These are phyloP conservation scores for Halocynthia roretzi DNA, from an alignment of 23 tunicate species.

Conservation along the genomic window DNA sequence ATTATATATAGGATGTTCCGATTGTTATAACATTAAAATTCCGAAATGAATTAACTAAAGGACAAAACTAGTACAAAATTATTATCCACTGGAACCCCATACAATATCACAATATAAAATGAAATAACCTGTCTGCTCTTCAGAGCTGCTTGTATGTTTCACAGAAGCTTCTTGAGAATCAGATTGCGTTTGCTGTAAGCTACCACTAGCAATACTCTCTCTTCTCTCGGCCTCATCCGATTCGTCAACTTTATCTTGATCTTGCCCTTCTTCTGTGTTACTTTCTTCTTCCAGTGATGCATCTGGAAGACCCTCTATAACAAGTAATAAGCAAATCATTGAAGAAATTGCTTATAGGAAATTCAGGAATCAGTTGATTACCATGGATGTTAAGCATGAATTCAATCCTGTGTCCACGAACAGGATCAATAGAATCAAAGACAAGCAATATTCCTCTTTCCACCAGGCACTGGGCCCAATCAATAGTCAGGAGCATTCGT, in stretches of 20 bases:
- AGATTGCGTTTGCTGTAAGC: too few relatives aligned
- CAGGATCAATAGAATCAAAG: slow-evolving; percentile 83
- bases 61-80: too few relatives aligned
- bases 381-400: slow-evolving; percentile 87
- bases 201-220: neutral
- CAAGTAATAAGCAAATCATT: neutral
- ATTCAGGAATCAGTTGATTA: neutral
- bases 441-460: slow-evolving; percentile 87
- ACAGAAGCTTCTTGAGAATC: neutral
- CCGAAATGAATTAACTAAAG: too few relatives aligned
- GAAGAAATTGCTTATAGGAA: neutral
- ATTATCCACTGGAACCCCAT: too few relatives aligned
- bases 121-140: neutral
- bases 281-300: neutral
- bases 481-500: slow-evolving; percentile 73
- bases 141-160: neutral
- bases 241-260: slow-evolving; percentile 6
- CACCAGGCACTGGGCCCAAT: slow-evolving; percentile 82
- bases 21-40: too few relatives aligned
- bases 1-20: too few relatives aligned
- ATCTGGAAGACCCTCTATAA: slow-evolving; percentile 10
- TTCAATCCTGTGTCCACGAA: slow-evolving; percentile 79
- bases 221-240: neutral
- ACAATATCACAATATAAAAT: too few relatives aligned
- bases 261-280: slow-evolving; percentile 4